Evolutionary conservation across 2,797 vertebrate genomes (phyloP).

Genomic region (Rhabdomys pumilio): DNA sequence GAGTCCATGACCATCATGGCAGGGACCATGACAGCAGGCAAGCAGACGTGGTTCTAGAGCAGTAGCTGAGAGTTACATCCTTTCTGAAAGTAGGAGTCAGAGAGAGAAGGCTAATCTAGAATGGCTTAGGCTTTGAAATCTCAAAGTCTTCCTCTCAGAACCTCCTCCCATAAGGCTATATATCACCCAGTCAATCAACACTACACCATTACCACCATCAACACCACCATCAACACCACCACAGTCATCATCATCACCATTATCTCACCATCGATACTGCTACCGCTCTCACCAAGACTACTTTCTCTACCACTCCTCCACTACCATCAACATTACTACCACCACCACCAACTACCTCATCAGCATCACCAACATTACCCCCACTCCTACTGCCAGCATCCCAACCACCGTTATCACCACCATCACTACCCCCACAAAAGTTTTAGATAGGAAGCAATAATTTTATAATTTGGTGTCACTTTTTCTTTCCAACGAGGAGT

Average conservation of each 20-base stretch:
- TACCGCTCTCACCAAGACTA: background rate
- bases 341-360: background rate
- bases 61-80: background rate
- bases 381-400: background rate
- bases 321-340: background rate
- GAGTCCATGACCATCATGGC: background rate
- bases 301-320: background rate
- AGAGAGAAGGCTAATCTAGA: background rate
- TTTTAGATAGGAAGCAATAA: background rate
- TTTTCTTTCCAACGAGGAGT: background rate
- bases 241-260: background rate
- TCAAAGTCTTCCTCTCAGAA: background rate
- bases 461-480: background rate
- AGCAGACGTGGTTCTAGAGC: background rate
- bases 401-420: background rate
- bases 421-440: background rate
- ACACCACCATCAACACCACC: background rate
- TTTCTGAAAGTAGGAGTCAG: background rate
- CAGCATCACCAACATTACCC: background rate
- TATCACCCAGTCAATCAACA: background rate
- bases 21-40: background rate
- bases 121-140: background rate
- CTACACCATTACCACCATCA: background rate
- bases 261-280: background rate
- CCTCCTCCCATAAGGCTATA: background rate